phyloP scores from a whole-genome alignment of 92 coral and sea anemone species.

The Umimayanthus chanpuru region DNA sequence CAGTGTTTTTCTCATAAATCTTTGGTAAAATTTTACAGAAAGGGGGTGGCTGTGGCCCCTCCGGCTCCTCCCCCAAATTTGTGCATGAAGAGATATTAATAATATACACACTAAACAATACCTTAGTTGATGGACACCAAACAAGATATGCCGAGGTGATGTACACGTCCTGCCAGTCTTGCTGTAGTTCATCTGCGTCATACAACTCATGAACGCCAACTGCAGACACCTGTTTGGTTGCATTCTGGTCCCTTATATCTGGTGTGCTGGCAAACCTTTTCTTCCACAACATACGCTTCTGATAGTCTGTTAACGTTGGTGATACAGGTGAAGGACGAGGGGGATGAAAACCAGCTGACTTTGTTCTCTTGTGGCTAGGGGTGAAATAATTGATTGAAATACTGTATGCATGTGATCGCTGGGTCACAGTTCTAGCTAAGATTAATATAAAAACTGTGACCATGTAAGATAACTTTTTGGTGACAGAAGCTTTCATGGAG shows the following conservation, averaged over 20 bases:
- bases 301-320: slow-evolving; percentile 79
- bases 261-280: slow-evolving; percentile 52
- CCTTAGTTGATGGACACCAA: slow-evolving; percentile 94
- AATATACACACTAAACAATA: slow-evolving; percentile 29
- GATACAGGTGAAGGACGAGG: slow-evolving; percentile 87
- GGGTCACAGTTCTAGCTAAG: too few relatives aligned
- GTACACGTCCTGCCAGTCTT: slow-evolving; percentile 91
- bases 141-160: slow-evolving; percentile 92
- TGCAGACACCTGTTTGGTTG: slow-evolving; percentile 47
- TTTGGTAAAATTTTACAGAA: too few relatives aligned
- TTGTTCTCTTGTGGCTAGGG: slow-evolving; percentile 4
- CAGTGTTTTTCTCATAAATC: too few relatives aligned
- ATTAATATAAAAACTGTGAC: too few relatives aligned
- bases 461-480: too few relatives aligned
- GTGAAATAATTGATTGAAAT: not conserved
- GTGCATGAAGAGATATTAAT: too few relatives aligned
- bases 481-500: too few relatives aligned
- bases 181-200: slow-evolving; percentile 83
- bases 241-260: slow-evolving; percentile 32
- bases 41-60: too few relatives aligned
- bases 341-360: slow-evolving; percentile 47
- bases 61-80: too few relatives aligned
- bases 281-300: slow-evolving; percentile 81
- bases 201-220: slow-evolving; percentile 86
- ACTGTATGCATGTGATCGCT: too few relatives aligned